These are phyloP conservation scores for Panagrolaimus sp. DNA, from an alignment of 1,140 invertebrate genomes.

Conservation along the genomic window DNA sequence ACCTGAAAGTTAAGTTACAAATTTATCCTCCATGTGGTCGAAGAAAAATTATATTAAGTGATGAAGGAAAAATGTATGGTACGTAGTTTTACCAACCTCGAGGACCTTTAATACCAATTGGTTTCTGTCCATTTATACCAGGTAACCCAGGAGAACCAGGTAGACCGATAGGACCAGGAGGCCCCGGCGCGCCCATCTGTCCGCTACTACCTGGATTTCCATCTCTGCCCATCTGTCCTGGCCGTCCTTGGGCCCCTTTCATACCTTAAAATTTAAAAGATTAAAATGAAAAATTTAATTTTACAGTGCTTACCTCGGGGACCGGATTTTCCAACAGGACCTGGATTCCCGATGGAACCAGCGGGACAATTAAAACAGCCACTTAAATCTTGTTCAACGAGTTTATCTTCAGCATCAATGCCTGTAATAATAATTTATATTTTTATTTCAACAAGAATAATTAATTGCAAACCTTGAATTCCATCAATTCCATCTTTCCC, in stretches of 20 bases:
- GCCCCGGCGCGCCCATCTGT: constrained; percentile 13
- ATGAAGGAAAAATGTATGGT: no score
- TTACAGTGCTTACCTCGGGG: constrained; percentile 11
- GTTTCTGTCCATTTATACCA: constrained; percentile 21
- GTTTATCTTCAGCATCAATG: constrained; percentile 24
- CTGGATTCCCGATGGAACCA: not conserved
- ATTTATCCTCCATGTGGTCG: no score
- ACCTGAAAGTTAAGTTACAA: no score
- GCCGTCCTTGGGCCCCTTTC: not conserved
- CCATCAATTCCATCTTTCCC: constrained; percentile 26
- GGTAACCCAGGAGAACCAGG: constrained; percentile 21
- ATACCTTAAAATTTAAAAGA: not conserved
- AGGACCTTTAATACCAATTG: not conserved
- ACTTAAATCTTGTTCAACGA: constrained; percentile 21
- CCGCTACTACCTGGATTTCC: constrained; percentile 18
- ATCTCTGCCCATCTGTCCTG: constrained; percentile 7
- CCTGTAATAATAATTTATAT: not conserved
- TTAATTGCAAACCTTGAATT: not conserved
- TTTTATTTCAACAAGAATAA: not conserved
- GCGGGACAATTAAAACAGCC: constrained; percentile 29
- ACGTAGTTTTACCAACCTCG: no score
- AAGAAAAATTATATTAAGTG: no score
- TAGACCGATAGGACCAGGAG: constrained; percentile 15
- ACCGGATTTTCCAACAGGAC: constrained; percentile 19
- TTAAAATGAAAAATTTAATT: no score